Percentiles rank a stretch among this genome's conserved stretches.
Evolutionary conservation across 2,113 vertebrate species (phyloP).

Genomic region (Butastur rufipennis): DNA sequence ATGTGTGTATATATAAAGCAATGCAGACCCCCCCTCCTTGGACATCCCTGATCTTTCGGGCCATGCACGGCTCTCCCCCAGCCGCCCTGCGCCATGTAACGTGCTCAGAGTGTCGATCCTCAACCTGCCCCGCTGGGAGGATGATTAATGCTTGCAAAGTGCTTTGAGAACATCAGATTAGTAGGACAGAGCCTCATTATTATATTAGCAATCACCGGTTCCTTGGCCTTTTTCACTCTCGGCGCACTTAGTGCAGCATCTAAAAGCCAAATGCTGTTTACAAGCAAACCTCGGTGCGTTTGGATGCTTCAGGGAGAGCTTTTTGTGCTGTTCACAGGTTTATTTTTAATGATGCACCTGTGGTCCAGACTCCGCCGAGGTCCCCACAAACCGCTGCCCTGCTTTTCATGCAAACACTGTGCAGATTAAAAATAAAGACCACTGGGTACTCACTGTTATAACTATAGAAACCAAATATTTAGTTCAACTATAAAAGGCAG

Average conservation of each 20-base stretch:
- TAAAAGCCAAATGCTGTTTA: constrained; percentile 47
- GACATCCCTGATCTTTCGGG: accelerated
- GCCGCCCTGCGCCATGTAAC: background rate
- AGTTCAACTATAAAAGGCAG: constrained; percentile 49
- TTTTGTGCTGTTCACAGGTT: background rate
- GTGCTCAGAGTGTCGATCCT: background rate
- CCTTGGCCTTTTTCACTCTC: constrained; percentile 37
- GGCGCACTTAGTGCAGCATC: background rate
- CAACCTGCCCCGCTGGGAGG: background rate
- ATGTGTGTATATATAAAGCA: background rate
- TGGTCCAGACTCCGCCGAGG: background rate
- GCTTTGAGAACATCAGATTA: constrained; percentile 66
- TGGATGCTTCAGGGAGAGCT: constrained; percentile 3
- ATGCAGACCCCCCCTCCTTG: background rate
- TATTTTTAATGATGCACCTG: constrained; percentile 57
- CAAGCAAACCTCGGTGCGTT: background rate
- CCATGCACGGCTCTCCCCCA: accelerated
- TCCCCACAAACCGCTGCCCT: background rate
- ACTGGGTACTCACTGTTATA: constrained; percentile 25
- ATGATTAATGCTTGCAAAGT: constrained; percentile 51
- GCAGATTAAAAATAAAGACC: constrained; percentile 54
- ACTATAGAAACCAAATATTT: constrained; percentile 68
- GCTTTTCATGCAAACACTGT: constrained; percentile 12
- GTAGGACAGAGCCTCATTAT: constrained; percentile 53
- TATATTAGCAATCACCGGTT: constrained; percentile 34